Conservation (phyloP, 2,797 vertebrate species). For the Macrochelys suwanniensis region DNA sequence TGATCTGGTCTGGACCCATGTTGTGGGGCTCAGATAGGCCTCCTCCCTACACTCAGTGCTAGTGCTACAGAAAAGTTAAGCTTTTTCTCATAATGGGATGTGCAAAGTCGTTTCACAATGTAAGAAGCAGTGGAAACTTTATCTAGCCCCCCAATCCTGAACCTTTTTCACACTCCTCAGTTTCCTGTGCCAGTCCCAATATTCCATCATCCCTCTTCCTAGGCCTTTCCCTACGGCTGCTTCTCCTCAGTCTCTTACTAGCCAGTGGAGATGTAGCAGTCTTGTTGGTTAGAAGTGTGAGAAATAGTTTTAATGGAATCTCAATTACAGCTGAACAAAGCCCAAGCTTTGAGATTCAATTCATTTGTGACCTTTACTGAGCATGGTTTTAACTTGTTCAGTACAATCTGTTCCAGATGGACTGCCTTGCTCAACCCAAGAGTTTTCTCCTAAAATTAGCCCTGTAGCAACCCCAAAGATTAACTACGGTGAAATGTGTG, state of each 20-base stretch:
- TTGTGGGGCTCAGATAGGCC: background rate
- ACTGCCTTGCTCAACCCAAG: background rate
- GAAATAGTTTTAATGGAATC: background rate
- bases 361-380: background rate
- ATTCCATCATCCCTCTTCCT: background rate
- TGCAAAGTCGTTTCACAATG: background rate
- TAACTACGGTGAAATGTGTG: background rate
- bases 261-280: background rate
- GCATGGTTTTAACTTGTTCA: accelerated
- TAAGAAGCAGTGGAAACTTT: background rate
- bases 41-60: background rate
- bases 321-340: background rate
- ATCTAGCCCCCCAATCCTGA: background rate
- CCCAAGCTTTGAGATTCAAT: accelerated
- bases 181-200: background rate
- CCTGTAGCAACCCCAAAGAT: background rate
- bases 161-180: background rate
- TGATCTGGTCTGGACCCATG: background rate
- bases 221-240: accelerated
- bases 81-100: background rate
- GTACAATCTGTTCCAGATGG: background rate
- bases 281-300: background rate
- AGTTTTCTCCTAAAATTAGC: background rate
- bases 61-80: background rate
- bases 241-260: background rate